Percentiles rank a stretch among this genome's conserved stretches.
phyloP scores from a whole-genome alignment of 2,113 vertebrate species.

The Indicator indicator region DNA sequence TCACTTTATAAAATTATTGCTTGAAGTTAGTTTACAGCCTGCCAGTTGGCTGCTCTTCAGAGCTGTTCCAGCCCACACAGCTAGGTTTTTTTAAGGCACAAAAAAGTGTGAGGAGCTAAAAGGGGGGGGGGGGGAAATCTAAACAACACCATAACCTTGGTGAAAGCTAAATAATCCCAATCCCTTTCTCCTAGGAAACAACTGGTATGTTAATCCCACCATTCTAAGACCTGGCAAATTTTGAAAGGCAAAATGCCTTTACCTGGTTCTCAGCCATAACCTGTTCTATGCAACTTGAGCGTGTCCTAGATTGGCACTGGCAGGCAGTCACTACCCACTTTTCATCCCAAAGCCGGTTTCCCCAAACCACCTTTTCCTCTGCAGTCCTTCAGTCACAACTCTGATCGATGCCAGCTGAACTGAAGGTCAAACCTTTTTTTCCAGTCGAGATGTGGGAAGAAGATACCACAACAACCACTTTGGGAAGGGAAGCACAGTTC shows the following conservation, averaged over 20 bases:
- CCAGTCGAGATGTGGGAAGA: neutral
- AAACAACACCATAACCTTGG: neutral
- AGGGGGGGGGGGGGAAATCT: neutral
- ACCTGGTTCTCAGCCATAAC: neutral
- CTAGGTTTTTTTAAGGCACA: neutral
- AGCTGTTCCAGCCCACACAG: conserved; percentile 22
- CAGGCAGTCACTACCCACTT: neutral
- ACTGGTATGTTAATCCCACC: neutral
- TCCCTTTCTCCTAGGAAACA: neutral
- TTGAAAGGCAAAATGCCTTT: neutral
- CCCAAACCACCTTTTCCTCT: neutral
- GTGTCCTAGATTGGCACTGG: neutral
- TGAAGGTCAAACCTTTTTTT: rapidly evolving
- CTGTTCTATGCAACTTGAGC: neutral
- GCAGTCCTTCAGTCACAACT: neutral
- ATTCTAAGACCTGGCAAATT: neutral
- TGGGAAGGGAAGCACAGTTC: neutral
- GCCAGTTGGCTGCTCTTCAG: conserved; percentile 36
- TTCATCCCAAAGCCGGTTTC: neutral
- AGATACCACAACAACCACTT: neutral
- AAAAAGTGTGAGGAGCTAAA: neutral
- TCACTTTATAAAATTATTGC: neutral
- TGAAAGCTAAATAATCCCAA: neutral
- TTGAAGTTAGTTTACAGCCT: neutral
- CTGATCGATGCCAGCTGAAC: neutral